A percentile compares a stretch with the other conserved stretches of the same genome.
phyloP scores from a whole-genome alignment of 2,797 vertebrate genomes.

The Acanthurus lineatus region DNA sequence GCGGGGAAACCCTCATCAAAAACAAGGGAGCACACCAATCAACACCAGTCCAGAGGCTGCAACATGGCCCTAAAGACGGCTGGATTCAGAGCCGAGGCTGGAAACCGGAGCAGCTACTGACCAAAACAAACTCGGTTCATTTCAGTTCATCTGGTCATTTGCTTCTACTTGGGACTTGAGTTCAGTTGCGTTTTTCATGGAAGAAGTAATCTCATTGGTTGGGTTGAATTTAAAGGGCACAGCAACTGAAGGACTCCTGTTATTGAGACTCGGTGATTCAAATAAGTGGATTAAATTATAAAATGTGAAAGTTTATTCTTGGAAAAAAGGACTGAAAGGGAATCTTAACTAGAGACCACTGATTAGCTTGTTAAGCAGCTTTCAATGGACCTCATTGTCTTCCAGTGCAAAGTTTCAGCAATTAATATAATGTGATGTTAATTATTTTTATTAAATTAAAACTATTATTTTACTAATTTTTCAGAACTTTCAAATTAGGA shows the following conservation, averaged over 20 bases:
- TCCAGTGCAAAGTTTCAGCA: not conserved
- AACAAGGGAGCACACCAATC: constrained; percentile 84
- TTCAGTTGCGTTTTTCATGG: not conserved
- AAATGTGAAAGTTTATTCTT: not conserved
- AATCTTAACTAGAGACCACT: not conserved
- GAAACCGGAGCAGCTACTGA: not conserved
- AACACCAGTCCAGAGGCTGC: constrained; percentile 28
- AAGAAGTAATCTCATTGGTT: constrained; percentile 7
- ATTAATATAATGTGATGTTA: too few relatives aligned
- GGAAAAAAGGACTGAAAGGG: not conserved
- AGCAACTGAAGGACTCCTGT: not conserved
- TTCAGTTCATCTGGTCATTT: not conserved
- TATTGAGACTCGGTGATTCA: not conserved
- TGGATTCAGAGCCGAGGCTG: constrained; percentile 17
- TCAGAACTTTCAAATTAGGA: too few relatives aligned
- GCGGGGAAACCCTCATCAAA: constrained; percentile 91
- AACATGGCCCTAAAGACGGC: constrained; percentile 68
- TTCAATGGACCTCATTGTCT: not conserved
- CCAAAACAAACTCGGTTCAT: not conserved
- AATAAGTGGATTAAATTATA: not conserved
- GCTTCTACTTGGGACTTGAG: not conserved
- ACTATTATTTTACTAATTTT: too few relatives aligned
- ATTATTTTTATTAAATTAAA: too few relatives aligned
- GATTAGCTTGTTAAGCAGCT: not conserved
- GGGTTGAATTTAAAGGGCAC: not conserved